Percentiles rank a stretch among this genome's conserved stretches.
phyloP scores from a whole-genome alignment of 2,888 invertebrate genomes.

The Athripsodes cinereus region DNA sequence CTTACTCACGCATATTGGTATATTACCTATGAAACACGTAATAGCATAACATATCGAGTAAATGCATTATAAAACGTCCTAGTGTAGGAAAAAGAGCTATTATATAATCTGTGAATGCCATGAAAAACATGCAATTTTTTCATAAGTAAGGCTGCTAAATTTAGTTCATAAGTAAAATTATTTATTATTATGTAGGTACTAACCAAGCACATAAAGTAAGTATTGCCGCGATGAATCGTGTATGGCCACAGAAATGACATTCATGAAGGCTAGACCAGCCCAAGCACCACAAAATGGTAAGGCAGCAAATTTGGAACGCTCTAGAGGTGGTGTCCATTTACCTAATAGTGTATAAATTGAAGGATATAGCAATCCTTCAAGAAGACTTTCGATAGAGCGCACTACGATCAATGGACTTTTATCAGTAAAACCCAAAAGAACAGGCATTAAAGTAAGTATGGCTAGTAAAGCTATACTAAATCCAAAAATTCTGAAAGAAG shows the following conservation, averaged over 20 bases:
- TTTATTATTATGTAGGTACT: no score
- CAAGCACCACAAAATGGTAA: slow-evolving; percentile 82
- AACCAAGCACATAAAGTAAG: slow-evolving; percentile 77
- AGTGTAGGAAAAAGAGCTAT: no score
- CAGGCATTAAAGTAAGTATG: slow-evolving; percentile 72
- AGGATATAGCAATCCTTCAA: slow-evolving; percentile 76
- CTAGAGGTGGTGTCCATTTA: slow-evolving; percentile 74
- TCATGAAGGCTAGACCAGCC: no score
- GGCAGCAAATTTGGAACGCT: slow-evolving; percentile 72
- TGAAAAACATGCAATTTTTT: no score
- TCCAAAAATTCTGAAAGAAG: slow-evolving; percentile 56
- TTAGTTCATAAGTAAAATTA: no score
- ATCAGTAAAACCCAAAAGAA: slow-evolving; percentile 65
- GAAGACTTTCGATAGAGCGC: slow-evolving; percentile 71
- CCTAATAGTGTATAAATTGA: slow-evolving; percentile 81
- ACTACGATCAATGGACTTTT: slow-evolving; percentile 64
- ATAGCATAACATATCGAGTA: no score
- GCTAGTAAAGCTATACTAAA: slow-evolving; percentile 74
- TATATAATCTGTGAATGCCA: no score
- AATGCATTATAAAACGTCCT: no score
- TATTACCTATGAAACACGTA: no score
- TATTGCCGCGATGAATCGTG: slow-evolving; percentile 67
- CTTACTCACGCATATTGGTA: no score
- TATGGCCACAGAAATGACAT: slow-evolving; percentile 75
- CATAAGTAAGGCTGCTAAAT: no score